Evolutionary conservation across 2,888 invertebrate species (phyloP), one percentile per base, ranked within the genome.

Genomic region (Heliconius ismenius): DNA sequence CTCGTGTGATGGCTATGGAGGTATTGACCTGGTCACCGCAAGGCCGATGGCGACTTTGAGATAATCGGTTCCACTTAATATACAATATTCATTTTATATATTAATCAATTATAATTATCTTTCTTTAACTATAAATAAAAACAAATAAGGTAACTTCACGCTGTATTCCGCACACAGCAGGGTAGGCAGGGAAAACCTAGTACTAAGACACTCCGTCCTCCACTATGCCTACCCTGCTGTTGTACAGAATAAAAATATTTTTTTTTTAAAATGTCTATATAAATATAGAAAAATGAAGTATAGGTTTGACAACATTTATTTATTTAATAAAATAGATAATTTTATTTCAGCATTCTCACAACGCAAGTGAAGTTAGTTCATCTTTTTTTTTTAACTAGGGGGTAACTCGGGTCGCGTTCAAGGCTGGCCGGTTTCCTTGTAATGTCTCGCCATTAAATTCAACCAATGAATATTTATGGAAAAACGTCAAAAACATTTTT

Each of bases 381-480:
- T 73, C n/a, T 65, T 73, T 64, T 65, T 65, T 73, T 64, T 65
- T 76, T 54, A 72, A 63, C 39, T 28, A n/a, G 39, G 28, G 72
- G 65, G 76, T 76, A 76, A 73, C 76, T 76, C 58, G 73, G 73
- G 64, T 73, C 76, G n/a, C 58, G 39, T 72, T 63, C 72, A 64
- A 76, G 76, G 76, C 54, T 64, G 64, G 39, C 76, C 65, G 24
- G 76, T 76, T 58, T 26, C 65, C 72, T 68, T 54, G 75, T 58
- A 43, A 58, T 28, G 43, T 36, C 60, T 64, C 72, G 65, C 60
- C 65, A 39, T 54, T 54, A 65, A 65, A 76, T 54, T 73, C 65
- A 58, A 32, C 60, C 58, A 6, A 58, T 18, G 49, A 58, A 58
- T 65, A 76, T 72, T 58, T 76, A 73, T 39, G 63, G n/a, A 13